A percentile compares a stretch with the other conserved stretches of the same genome.
Evolutionary conservation across 2,888 invertebrate genomes (phyloP).

Genomic region (Eudemis profundana): DNA sequence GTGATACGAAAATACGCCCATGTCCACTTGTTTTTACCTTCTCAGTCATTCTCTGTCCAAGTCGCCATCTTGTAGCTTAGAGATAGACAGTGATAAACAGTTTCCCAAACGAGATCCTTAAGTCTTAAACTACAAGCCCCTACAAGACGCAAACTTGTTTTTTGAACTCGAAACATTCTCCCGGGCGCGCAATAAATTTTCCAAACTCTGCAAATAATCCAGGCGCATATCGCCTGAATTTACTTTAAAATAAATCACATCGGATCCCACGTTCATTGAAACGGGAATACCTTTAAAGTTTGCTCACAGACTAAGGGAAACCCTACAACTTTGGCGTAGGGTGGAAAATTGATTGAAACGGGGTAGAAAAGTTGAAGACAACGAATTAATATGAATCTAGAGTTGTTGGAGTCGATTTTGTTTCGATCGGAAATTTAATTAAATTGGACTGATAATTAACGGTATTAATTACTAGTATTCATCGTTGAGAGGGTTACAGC

Average conservation of each 20-base stretch:
- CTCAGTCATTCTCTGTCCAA: background rate
- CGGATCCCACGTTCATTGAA: constrained; percentile 38
- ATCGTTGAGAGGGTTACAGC: background rate
- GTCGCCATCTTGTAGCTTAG: background rate
- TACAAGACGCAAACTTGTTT: constrained; percentile 20
- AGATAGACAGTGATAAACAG: background rate
- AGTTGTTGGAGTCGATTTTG: constrained; percentile 38
- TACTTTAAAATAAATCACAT: constrained; percentile 42
- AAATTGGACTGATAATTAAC: constrained; percentile 33
- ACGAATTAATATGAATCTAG: constrained; percentile 43
- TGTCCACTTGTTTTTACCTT: background rate
- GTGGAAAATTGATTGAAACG: background rate
- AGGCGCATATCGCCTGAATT: constrained; percentile 35
- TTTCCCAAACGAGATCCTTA: background rate
- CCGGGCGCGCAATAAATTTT: constrained; percentile 34
- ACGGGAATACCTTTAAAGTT: constrained; percentile 37
- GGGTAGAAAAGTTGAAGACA: constrained; percentile 35
- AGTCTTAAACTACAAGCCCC: background rate
- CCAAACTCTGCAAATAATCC: constrained; percentile 40
- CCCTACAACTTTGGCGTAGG: constrained; percentile 10
- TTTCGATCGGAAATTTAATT: constrained; percentile 42
- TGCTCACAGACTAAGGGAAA: background rate
- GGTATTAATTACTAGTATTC: constrained; percentile 36
- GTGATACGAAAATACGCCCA: background rate
- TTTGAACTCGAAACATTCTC: constrained; percentile 34